Conservation (phyloP, 2,797 vertebrate genomes). For the Poecilia velifera region DNA sequence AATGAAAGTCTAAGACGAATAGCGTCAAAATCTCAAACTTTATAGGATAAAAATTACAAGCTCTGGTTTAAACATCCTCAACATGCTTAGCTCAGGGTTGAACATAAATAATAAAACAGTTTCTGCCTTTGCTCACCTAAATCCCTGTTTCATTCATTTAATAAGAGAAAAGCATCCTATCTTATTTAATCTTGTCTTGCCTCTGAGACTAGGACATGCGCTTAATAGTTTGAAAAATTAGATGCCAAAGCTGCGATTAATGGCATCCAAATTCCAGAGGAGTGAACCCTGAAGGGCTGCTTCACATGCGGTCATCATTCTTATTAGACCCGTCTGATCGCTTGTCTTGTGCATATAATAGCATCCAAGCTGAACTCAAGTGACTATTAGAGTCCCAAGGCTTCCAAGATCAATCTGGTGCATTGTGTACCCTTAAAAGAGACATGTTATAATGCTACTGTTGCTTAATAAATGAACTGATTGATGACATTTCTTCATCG, state of each 20-base stretch:
- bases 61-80: background rate
- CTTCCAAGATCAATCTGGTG: slow-evolving; percentile 30
- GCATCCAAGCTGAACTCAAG: slow-evolving; percentile 24
- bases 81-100: background rate
- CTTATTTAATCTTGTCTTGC: background rate
- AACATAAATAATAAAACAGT: background rate
- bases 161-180: background rate
- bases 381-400: slow-evolving; percentile 45
- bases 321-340: slow-evolving; percentile 9
- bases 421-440: slow-evolving; percentile 10
- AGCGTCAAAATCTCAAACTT: background rate
- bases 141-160: background rate
- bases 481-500: slow-evolving; percentile 45
- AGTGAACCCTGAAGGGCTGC: background rate
- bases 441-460: slow-evolving; percentile 33
- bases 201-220: background rate
- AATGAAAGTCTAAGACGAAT: background rate
- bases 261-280: background rate
- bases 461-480: slow-evolving; percentile 7
- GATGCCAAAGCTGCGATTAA: background rate
- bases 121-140: background rate
- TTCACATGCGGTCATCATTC: background rate
- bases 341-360: slow-evolving; percentile 2
- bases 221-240: background rate
- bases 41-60: background rate